A percentile compares a stretch with the other conserved stretches of the same genome.
Evolutionary conservation across 2,113 vertebrate species (phyloP).

Genomic region (Shinisaurus crocodilurus): DNA sequence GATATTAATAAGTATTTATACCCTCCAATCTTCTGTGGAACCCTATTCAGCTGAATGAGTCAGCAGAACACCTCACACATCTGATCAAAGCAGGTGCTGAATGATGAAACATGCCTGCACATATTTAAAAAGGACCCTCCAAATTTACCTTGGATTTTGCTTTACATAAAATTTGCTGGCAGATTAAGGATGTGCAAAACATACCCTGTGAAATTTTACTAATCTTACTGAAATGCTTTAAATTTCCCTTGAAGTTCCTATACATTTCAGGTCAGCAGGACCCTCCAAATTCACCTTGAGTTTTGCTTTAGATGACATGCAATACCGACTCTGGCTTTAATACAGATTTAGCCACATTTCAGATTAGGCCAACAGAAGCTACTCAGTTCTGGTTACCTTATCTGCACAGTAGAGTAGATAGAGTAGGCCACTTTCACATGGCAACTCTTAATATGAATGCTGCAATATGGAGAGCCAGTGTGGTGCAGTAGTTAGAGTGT

Average conservation of each 20-base stretch:
- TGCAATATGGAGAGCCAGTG: too few relatives aligned
- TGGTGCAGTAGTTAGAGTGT: too few relatives aligned
- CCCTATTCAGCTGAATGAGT: not conserved
- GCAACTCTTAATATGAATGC: not conserved
- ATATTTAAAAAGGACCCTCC: not conserved
- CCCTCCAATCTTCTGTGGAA: not conserved
- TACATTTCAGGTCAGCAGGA: not conserved
- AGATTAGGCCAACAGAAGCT: not conserved
- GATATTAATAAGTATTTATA: constrained; percentile 6
- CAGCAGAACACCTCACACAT: too few relatives aligned
- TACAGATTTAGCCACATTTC: not conserved
- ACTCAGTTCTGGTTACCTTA: not conserved
- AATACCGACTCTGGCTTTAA: not conserved
- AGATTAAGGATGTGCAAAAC: not conserved
- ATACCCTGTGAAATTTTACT: not conserved
- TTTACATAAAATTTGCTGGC: not conserved
- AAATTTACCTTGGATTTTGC: not conserved
- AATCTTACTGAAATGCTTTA: not conserved
- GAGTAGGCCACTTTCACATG: not conserved
- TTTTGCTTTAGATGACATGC: not conserved
- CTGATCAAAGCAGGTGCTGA: not conserved
- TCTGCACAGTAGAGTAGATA: too few relatives aligned
- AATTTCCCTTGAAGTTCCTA: not conserved
- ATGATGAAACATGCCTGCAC: not conserved
- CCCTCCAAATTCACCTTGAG: not conserved